These are phyloP conservation scores for Trachelus iudaicus DNA, from an alignment of 2,888 invertebrate species.

Conservation along the genomic window DNA sequence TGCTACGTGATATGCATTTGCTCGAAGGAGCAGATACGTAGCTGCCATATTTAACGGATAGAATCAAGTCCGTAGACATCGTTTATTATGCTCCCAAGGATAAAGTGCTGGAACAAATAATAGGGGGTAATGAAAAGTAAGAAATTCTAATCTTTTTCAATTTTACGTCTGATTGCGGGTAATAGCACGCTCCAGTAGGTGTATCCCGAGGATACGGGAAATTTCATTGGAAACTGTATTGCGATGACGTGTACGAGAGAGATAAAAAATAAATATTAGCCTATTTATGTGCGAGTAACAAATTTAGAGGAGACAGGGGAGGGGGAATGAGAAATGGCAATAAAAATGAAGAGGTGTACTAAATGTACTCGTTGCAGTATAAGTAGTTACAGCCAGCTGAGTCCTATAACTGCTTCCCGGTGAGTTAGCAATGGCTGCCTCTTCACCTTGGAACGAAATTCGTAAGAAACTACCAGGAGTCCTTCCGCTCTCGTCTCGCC, in stretches of 20 bases:
- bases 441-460: not conserved
- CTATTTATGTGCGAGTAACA: too few relatives aligned
- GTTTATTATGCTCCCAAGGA: not conserved
- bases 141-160: not conserved
- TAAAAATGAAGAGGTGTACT: not conserved
- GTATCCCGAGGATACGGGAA: not conserved
- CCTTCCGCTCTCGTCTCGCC: not conserved
- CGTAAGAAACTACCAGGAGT: not conserved
- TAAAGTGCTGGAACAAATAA: not conserved
- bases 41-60: not conserved
- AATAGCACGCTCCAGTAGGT: not conserved
- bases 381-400: not conserved
- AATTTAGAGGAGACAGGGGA: too few relatives aligned
- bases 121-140: not conserved
- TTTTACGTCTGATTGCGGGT: too few relatives aligned
- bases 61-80: not conserved
- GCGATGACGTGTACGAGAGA: not conserved
- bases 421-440: not conserved
- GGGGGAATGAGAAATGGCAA: not conserved
- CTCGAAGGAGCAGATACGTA: not conserved
- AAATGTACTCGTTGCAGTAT: not conserved
- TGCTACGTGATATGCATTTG: not conserved
- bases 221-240: not conserved
- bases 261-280: not conserved
- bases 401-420: not conserved